A percentile compares a stretch with the other conserved stretches of the same genome.
Conservation (phyloP, 2,797 vertebrate species). For the Sardinella longiceps region DNA sequence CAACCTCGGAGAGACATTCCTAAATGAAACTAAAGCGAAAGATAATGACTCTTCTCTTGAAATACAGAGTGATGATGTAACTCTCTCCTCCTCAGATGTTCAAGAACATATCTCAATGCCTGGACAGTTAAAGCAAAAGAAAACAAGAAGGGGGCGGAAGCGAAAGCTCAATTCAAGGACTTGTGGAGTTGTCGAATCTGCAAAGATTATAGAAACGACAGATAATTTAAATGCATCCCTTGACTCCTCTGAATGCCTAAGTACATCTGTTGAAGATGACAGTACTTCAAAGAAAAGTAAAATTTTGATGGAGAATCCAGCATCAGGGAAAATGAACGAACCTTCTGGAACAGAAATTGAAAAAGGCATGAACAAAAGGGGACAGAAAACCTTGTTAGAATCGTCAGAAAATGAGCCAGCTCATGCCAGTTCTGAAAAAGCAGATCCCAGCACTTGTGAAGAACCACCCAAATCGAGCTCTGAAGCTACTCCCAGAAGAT, state of each 20-base stretch:
- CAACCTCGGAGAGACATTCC: not conserved
- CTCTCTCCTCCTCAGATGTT: not conserved
- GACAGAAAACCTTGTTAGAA: not conserved
- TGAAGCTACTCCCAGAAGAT: not conserved
- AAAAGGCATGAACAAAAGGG: not conserved
- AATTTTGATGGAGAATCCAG: not conserved
- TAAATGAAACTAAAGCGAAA: not conserved
- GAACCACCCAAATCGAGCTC: not conserved
- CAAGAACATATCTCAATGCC: not conserved
- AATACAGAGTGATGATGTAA: not conserved
- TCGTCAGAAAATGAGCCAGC: not conserved
- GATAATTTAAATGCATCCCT: not conserved
- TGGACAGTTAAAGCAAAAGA: not conserved
- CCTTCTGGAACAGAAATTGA: not conserved
- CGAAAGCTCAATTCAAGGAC: not conserved
- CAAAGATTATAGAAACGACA: not conserved
- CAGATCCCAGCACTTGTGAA: not conserved
- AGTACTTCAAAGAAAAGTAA: not conserved
- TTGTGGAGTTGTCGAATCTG: not conserved
- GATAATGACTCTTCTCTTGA: not conserved
- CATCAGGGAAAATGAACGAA: not conserved
- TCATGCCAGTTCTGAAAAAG: not conserved
- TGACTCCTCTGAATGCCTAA: not conserved
- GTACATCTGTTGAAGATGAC: not conserved
- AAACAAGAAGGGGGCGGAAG: not conserved